Percentiles rank a stretch among this genome's conserved stretches.
phyloP scores from a whole-genome alignment of 1,140 invertebrate genomes.

The Heliconius eleuchia region DNA sequence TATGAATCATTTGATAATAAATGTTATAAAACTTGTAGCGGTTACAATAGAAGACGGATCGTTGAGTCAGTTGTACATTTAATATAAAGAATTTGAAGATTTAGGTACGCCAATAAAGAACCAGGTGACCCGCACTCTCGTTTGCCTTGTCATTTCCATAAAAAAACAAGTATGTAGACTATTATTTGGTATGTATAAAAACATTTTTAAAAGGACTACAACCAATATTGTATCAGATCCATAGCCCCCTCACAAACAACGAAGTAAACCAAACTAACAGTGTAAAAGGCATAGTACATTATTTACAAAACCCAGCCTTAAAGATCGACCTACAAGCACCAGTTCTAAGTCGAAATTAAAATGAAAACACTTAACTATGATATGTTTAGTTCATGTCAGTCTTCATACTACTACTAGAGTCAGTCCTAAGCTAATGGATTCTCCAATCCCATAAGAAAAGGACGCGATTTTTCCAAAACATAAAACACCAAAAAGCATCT shows the following conservation, averaged over 20 bases:
- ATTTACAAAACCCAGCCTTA: constrained; percentile 80
- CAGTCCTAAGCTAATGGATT: constrained; percentile 78
- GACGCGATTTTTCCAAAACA: constrained; percentile 76
- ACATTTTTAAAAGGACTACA: neutral
- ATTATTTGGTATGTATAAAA: neutral
- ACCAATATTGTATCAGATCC: neutral
- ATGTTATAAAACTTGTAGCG: neutral
- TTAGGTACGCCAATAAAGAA: neutral
- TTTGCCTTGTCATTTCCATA: too few relatives aligned
- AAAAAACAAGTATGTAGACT: neutral
- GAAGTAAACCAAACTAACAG: constrained; percentile 57
- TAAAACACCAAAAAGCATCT: constrained; percentile 74
- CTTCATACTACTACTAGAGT: constrained; percentile 79
- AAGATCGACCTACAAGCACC: constrained; percentile 80
- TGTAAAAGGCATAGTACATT: constrained; percentile 76
- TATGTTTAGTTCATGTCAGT: constrained; percentile 79
- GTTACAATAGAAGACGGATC: constrained; percentile 6
- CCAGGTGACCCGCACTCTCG: too few relatives aligned
- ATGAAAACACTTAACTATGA: constrained; percentile 77
- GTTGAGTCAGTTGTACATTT: neutral
- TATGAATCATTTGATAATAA: neutral
- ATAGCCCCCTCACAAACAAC: neutral
- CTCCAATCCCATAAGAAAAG: constrained; percentile 77
- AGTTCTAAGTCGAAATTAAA: constrained; percentile 79
- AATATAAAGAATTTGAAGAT: neutral